Conservation (phyloP, 2,888 invertebrate genomes). For the Cremastobaeus sp. region DNA sequence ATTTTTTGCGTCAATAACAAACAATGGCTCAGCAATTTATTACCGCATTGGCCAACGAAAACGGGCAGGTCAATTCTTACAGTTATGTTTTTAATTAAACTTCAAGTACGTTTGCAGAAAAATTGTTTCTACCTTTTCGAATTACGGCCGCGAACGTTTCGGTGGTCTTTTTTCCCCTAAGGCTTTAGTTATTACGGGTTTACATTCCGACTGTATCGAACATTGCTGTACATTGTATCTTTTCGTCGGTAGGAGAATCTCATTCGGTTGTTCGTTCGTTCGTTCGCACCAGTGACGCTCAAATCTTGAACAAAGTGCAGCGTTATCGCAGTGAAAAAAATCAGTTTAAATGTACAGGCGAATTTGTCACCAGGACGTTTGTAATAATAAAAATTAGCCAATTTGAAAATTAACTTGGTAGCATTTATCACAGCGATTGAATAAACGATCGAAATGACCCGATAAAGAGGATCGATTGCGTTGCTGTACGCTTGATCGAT, state of each 20-base stretch:
- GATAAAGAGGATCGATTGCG: no score
- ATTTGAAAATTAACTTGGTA: background rate
- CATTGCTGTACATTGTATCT: constrained; percentile 51
- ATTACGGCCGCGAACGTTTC: no score
- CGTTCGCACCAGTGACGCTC: constrained; percentile 68
- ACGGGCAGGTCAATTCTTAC: no score
- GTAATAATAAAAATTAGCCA: no score
- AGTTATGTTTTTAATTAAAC: constrained; percentile 24
- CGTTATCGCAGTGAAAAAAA: background rate
- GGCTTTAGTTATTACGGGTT: constrained; percentile 11
- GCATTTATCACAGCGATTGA: no score
- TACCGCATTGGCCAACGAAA: no score
- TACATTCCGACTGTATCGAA: constrained; percentile 7
- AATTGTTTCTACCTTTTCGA: no score
- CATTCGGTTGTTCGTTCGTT: constrained; percentile 55
- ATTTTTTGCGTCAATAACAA: background rate
- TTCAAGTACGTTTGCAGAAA: background rate
- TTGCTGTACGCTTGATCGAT: no score
- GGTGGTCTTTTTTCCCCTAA: no score
- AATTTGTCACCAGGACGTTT: no score
- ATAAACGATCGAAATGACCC: no score
- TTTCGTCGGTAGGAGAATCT: constrained; percentile 68
- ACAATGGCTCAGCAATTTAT: background rate
- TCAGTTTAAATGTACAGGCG: no score
- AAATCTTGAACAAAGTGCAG: constrained; percentile 54